These are phyloP conservation scores for Propithecus deckenii DNA, from an alignment of 2,797 vertebrate species.

Conservation along the genomic window DNA sequence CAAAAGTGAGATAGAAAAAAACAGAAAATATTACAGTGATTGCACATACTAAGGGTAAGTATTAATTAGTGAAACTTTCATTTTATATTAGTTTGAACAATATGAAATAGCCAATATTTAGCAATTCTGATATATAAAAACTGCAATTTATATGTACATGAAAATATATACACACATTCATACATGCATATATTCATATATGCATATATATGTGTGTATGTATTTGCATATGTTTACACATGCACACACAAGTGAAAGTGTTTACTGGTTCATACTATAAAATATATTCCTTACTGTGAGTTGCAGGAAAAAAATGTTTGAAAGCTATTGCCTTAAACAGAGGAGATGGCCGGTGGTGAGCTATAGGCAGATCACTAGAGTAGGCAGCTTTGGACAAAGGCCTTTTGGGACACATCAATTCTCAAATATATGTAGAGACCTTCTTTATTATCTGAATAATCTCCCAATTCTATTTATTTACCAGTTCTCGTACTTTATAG, in stretches of 20 bases:
- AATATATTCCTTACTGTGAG: not conserved
- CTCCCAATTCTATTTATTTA: not conserved
- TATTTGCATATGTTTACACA: not conserved
- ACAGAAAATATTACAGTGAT: not conserved
- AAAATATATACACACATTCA: not conserved
- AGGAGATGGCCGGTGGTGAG: not conserved
- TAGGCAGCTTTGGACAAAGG: not conserved
- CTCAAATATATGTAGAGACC: not conserved
- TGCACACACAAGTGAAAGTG: not conserved
- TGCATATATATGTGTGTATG: not conserved
- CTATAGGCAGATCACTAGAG: not conserved
- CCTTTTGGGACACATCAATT: not conserved
- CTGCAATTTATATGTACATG: not conserved
- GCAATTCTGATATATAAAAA: not conserved
- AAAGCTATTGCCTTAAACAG: not conserved
- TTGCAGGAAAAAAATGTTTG: not conserved
- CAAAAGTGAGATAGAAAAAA: conserved; percentile 27
- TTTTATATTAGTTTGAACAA: conserved; percentile 7
- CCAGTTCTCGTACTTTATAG: not conserved
- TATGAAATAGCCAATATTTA: not conserved
- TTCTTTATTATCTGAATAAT: not conserved
- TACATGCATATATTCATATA: too few relatives aligned
- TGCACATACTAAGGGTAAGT: not conserved
- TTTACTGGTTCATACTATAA: not conserved
- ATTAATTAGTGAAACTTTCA: not conserved